Evolutionary conservation across 2,888 invertebrate genomes (phyloP).

Genomic region (Cheilosia variabilis): DNA sequence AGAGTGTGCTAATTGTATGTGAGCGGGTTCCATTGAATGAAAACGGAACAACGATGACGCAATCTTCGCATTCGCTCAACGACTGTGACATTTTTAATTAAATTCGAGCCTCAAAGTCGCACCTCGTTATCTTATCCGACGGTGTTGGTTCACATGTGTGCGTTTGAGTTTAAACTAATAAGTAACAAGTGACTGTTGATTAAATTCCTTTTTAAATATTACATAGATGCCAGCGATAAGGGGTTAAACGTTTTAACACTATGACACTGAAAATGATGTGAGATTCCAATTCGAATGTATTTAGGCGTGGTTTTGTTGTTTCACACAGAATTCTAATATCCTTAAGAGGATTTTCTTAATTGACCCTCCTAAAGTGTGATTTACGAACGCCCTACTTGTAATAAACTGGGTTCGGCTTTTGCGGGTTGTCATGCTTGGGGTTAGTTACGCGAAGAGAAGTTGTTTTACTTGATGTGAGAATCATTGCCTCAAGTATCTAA

Average conservation of each 20-base stretch:
- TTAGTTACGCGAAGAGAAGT: too few species aligned
- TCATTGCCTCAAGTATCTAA: too few species aligned
- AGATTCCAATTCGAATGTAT: background rate
- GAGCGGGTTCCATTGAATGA: conserved; percentile 6
- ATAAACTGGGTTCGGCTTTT: background rate
- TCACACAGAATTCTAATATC: background rate
- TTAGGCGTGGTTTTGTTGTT: conserved; percentile 16
- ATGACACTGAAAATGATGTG: background rate
- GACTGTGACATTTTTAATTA: conserved; percentile 54
- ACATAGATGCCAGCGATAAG: conserved; percentile 39
- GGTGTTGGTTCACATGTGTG: conserved; percentile 6
- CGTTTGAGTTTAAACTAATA: conserved; percentile 14
- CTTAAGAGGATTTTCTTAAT: conserved; percentile 9
- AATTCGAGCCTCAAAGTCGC: conserved; percentile 36
- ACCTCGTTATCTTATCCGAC: conserved; percentile 54
- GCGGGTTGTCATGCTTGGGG: background rate
- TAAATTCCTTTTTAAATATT: conserved; percentile 50
- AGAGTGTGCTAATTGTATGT: conserved; percentile 46
- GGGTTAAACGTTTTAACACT: background rate
- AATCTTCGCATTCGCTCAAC: conserved; percentile 34
- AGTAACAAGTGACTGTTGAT: conserved; percentile 52
- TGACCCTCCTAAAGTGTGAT: background rate
- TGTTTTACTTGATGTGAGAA: too few species aligned
- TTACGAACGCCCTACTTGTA: background rate
- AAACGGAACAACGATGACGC: conserved; percentile 54